phyloP scores from a whole-genome alignment of 2,797 vertebrate genomes.

The Euphonia xanthogaster region DNA sequence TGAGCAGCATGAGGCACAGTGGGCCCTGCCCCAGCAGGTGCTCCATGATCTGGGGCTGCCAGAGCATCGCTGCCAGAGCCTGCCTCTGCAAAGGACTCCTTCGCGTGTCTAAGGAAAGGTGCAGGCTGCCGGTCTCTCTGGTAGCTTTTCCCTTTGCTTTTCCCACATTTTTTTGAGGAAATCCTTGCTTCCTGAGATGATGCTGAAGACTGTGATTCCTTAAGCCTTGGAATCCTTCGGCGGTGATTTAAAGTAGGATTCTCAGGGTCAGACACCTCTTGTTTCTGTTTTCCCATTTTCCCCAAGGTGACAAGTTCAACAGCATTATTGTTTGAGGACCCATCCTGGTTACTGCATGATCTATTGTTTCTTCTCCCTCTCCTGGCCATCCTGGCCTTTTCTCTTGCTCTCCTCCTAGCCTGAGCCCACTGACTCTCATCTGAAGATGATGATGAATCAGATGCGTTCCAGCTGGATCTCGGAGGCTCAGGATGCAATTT shows the following conservation, averaged over 20 bases:
- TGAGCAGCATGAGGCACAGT: neutral
- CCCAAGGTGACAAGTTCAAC: constrained; percentile 78
- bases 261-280: constrained; percentile 64
- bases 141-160: constrained; percentile 39
- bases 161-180: constrained; percentile 42
- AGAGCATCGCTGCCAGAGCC: constrained; percentile 73
- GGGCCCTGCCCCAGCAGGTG: neutral
- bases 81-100: constrained; percentile 74
- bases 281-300: constrained; percentile 64
- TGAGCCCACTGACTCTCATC: constrained; percentile 81
- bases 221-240: constrained; percentile 59
- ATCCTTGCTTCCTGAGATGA: constrained; percentile 52
- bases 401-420: constrained; percentile 82
- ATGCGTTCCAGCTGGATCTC: constrained; percentile 61
- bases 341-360: constrained; percentile 58
- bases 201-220: constrained; percentile 52
- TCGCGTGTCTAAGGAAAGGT: constrained; percentile 58
- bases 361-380: constrained; percentile 74
- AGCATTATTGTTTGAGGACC: constrained; percentile 33
- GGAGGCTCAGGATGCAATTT: constrained; percentile 45
- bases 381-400: constrained; percentile 77
- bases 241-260: constrained; percentile 72
- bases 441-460: constrained; percentile 84
- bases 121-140: constrained; percentile 43
- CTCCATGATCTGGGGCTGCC: constrained; percentile 51